These are phyloP conservation scores for Megalonaias nervosa DNA, from an alignment of 1,140 invertebrate genomes.

Conservation along the genomic window DNA sequence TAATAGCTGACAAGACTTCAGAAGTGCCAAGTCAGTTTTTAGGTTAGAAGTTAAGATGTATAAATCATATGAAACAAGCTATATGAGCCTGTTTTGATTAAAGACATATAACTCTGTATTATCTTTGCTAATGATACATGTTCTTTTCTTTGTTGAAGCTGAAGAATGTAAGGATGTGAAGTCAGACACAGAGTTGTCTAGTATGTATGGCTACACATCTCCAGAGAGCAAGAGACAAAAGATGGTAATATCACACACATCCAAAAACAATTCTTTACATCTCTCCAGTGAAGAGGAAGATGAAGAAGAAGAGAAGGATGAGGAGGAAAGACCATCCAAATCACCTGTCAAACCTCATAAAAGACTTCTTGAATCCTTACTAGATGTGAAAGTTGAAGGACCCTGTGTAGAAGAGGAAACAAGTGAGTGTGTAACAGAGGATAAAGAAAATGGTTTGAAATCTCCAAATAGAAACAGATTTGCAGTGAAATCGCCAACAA, in stretches of 20 bases:
- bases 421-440: background rate
- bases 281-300: constrained; percentile 2
- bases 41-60: no score
- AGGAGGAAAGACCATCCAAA: background rate
- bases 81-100: background rate
- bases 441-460: constrained; percentile 32
- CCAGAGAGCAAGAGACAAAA: constrained; percentile 16
- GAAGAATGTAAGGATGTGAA: constrained; percentile 39
- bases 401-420: constrained; percentile 3
- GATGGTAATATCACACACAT: no score
- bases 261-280: constrained; percentile 9
- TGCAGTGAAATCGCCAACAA: constrained; percentile 32
- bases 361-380: no score
- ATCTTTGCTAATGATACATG: background rate
- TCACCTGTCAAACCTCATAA: no score
- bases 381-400: background rate
- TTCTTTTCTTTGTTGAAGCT: constrained; percentile 10
- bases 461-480: constrained; percentile 51
- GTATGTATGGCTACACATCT: constrained; percentile 24
- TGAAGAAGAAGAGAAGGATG: background rate
- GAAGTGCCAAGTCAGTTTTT: no score
- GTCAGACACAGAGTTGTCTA: constrained; percentile 30
- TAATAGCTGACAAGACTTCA: no score
- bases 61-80: background rate
- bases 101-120: background rate